Evolutionary conservation across 2,113 vertebrate species (phyloP).

Genomic region (Podarcis cretensis): DNA sequence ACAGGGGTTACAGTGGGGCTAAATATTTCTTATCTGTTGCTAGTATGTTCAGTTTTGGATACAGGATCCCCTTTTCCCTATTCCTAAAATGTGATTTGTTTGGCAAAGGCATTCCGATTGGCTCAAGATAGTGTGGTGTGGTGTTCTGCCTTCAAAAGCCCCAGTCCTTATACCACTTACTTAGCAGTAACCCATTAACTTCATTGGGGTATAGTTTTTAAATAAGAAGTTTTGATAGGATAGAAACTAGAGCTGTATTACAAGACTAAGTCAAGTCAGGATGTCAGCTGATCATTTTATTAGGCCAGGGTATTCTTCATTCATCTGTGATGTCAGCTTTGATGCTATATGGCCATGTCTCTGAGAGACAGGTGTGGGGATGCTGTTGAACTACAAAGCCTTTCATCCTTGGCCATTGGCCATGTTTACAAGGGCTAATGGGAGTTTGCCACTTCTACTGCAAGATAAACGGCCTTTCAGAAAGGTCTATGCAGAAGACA

Average conservation of each 20-base stretch:
- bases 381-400: too few relatives aligned
- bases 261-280: not conserved
- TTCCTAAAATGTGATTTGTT: not conserved
- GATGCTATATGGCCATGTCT: not conserved
- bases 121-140: not conserved
- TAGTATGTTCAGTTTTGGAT: not conserved
- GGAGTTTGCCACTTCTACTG: too few relatives aligned
- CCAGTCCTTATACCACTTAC: not conserved
- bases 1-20: constrained; percentile 27
- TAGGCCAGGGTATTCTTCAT: not conserved
- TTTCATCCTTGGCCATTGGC: too few relatives aligned
- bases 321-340: not conserved
- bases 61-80: constrained; percentile 3
- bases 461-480: not conserved
- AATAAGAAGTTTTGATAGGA: not conserved
- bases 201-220: not conserved
- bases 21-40: not conserved
- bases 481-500: not conserved
- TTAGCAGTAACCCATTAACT: not conserved
- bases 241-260: not conserved
- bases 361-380: not conserved
- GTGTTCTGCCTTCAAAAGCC: not conserved
- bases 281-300: not conserved
- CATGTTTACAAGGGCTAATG: too few relatives aligned
- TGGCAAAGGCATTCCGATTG: not conserved